Conservation (phyloP, 2,888 invertebrate species). For the Liodrosophila aerea region DNA sequence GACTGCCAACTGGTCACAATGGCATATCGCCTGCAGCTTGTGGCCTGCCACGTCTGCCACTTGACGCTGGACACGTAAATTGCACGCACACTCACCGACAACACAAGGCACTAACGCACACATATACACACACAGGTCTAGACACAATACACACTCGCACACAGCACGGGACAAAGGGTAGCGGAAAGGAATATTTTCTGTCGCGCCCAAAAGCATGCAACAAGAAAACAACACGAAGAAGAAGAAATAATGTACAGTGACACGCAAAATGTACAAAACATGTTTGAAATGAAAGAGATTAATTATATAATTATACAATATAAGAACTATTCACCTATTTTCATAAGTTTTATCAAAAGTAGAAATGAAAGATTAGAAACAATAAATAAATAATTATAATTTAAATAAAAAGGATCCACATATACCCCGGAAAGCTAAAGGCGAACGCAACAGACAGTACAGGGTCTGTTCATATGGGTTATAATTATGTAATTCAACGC, state of each 20-base stretch:
- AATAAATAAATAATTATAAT: no score
- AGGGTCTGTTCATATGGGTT: no score
- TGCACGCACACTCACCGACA: conserved; percentile 41
- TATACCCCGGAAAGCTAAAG: no score
- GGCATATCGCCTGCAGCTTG: conserved; percentile 59
- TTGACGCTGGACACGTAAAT: conserved; percentile 60
- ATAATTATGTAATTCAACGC: no score
- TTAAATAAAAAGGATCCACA: no score
- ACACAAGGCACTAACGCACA: conserved; percentile 1
- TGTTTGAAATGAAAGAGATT: no score
- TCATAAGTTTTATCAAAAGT: no score
- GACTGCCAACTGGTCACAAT: conserved; percentile 52
- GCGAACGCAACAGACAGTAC: no score
- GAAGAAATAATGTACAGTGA: conserved; percentile 34
- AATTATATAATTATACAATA: no score
- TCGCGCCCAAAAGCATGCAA: conserved; percentile 41
- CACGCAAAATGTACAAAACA: not conserved
- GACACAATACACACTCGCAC: conserved; percentile 9
- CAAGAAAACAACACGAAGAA: conserved; percentile 29
- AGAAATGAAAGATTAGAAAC: no score
- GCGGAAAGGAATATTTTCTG: conserved; percentile 46
- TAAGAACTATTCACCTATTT: no score
- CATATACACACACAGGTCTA: not conserved
- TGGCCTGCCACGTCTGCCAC: conserved; percentile 59
- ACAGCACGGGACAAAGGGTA: conserved; percentile 1